A percentile compares a stretch with the other conserved stretches of the same genome.
Evolutionary conservation across 2,888 invertebrate genomes (phyloP).

Genomic region (Drosophila limbata): DNA sequence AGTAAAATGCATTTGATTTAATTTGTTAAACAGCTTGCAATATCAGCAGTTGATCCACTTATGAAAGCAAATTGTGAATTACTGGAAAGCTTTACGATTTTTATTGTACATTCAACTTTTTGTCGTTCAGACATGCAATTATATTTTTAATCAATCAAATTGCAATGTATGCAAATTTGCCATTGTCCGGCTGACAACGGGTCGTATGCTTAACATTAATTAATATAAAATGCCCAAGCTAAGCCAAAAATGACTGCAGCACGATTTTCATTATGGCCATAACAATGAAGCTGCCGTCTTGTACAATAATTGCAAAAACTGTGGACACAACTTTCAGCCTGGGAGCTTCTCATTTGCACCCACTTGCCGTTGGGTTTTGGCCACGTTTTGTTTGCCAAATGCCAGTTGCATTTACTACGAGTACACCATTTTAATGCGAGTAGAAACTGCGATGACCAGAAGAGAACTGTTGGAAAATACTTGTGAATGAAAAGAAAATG

Average conservation of each 20-base stretch:
- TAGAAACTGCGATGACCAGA: conserved; percentile 44
- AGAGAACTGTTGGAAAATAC: conserved; percentile 24
- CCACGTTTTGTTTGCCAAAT: conserved; percentile 74
- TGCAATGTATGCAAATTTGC: conserved; percentile 58
- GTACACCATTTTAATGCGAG: conserved; percentile 75
- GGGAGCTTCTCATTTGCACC: conserved; percentile 64
- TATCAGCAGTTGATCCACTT: neutral
- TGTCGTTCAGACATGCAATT: conserved; percentile 41
- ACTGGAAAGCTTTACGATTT: neutral
- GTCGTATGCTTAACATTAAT: conserved; percentile 72
- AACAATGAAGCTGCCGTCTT: conserved; percentile 69
- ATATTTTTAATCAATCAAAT: conserved; percentile 75
- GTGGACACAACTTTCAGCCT: conserved; percentile 46
- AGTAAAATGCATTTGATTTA: neutral
- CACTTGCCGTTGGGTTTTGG: conserved; percentile 59
- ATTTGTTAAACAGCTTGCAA: no score
- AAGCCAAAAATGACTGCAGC: conserved; percentile 65
- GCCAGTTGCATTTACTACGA: conserved; percentile 66
- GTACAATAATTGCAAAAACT: conserved; percentile 66
- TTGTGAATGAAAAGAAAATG: conserved; percentile 23
- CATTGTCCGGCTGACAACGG: conserved; percentile 26
- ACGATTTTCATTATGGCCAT: conserved; percentile 69
- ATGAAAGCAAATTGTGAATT: neutral
- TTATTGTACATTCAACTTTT: neutral
- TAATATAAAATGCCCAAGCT: conserved; percentile 70